Evolutionary conservation across 2,888 invertebrate genomes (phyloP), one percentile per base, ranked within the genome.

Genomic region (Ametastegia equiseti): DNA sequence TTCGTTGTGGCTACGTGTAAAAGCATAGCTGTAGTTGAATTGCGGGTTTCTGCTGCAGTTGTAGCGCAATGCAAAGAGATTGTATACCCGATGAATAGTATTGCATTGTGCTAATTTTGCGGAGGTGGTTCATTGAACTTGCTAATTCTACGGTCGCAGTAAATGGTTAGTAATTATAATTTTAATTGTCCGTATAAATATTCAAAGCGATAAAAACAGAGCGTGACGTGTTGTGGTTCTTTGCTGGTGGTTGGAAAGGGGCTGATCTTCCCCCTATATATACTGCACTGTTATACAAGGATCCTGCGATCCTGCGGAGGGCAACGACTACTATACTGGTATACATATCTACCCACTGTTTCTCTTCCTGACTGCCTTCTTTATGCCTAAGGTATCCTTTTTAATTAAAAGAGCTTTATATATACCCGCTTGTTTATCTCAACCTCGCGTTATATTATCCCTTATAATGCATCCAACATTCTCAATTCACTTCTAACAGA

Each of bases 371-470:
- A 83, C 83, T 82, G 80, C 82, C 86, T 85, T 85, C 83, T 81
- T 83, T 82, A 63, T 79, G 84, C 82, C 83, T 84, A 86, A 87
- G 85, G 86, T 87, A 79, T 87, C 85, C 84, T 87, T 88, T 88
- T 88, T 88, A 88, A 88, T 88, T 88, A 87, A 87, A 86, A 86
- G 86, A 85, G 84, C 87, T 87, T 88, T 85, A 85, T 86, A 86
- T 86, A 85, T 86, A 84, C 86, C 85, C 63, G 42, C 45, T 23
- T 23, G 15, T 71, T 67, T 47, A 47, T 71, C 15, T 71, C 13
- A 23, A 71, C n/a, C n/a, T n/a, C n/a, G n/a, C 71, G 45, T 47
- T 71, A 36, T 33, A 23, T 6, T 30, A 63, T 33, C 30, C 9
- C n/a, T 33, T 63, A n/a, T n/a, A 63, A 63, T 30, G 63, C 63